Base-by-base conservation (phyloP, 2,888 invertebrate species). In the Oscheius sp. region DNA sequence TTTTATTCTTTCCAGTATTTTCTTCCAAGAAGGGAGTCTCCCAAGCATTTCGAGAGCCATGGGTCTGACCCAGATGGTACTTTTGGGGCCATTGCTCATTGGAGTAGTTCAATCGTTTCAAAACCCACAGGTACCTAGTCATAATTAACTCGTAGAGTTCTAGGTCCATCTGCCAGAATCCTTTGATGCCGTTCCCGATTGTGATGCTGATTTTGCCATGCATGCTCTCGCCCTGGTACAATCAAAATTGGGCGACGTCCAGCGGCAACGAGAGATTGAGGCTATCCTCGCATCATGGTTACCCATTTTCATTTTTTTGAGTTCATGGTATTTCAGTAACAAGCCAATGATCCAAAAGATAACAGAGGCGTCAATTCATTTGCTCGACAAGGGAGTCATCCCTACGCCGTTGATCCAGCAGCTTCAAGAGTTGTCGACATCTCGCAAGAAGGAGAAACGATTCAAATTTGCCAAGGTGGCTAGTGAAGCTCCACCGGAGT, bases 301-400 rank as follows among this genome's bases (percentile, higher is more conserved):
- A 35, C 9, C 35, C 35, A 6, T 9, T 9, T 9, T 9, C 9
- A 3, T 35, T 6, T 3, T 35, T 35, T 6, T 35, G 9, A 35
- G 35, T 6, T 35, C 35, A 35, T 3, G 3, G 5, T 9, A 35
- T 1, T 74, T 64, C 63, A 56, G 72, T 45, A 81, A 81, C 68
- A 81, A 81, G 29, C 75, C 81, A 9, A 77, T 78, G 43, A 73
- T 81, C 58, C 81, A 81, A 59, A 81, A 81, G 63, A 71, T 79
- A 69, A 72, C 81, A 0, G 79, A 79, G 58, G 76, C 72, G 9
- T 77, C 76, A 6, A 73, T 75, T 1, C 75, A 72, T 52, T 72
- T 79, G 6, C 64, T 77, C 2, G 70, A 74, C n/a, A 76, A 77
- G 25, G 76, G 76, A 27, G 72, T 76, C 5, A 49, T 64, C 16